Percentiles rank a stretch among this genome's conserved stretches.
Conservation (phyloP, 2,797 vertebrate species). For the Danio kyathit region DNA sequence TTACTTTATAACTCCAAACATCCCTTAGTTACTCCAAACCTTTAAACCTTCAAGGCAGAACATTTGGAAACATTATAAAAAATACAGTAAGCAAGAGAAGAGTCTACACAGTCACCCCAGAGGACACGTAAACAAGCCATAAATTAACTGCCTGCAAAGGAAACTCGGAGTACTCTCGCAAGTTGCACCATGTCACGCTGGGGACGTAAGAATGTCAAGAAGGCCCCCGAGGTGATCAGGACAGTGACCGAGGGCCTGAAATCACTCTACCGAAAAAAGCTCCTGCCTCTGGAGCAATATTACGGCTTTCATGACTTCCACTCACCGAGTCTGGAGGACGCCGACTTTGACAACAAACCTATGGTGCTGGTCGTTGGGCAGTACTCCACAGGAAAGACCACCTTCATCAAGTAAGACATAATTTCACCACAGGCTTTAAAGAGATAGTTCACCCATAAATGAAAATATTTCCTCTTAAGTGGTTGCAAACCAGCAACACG, state of each 20-base stretch:
- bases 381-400: constrained; percentile 95
- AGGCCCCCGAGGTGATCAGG: constrained; percentile 89
- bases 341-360: constrained; percentile 93
- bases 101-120: constrained; percentile 52
- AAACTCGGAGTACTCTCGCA: constrained; percentile 27
- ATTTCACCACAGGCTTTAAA: too few species aligned
- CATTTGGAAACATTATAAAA: constrained; percentile 63
- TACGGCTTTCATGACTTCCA: constrained; percentile 93
- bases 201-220: constrained; percentile 87
- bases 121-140: constrained; percentile 65
- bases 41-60: constrained; percentile 20
- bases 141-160: constrained; percentile 48
- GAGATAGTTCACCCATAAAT: too few species aligned
- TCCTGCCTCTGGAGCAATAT: constrained; percentile 90
- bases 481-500: too few species aligned
- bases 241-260: constrained; percentile 94
- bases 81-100: constrained; percentile 76
- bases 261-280: constrained; percentile 88
- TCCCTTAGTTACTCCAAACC: neutral
- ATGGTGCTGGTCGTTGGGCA: constrained; percentile 96
- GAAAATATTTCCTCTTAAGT: too few species aligned
- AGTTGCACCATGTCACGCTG: constrained; percentile 88
- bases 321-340: constrained; percentile 88
- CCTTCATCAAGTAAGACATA: constrained; percentile 86
- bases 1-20: neutral